Evolutionary conservation across 2,888 invertebrate genomes (phyloP).

Genomic region (Chydorus sphaericus): DNA sequence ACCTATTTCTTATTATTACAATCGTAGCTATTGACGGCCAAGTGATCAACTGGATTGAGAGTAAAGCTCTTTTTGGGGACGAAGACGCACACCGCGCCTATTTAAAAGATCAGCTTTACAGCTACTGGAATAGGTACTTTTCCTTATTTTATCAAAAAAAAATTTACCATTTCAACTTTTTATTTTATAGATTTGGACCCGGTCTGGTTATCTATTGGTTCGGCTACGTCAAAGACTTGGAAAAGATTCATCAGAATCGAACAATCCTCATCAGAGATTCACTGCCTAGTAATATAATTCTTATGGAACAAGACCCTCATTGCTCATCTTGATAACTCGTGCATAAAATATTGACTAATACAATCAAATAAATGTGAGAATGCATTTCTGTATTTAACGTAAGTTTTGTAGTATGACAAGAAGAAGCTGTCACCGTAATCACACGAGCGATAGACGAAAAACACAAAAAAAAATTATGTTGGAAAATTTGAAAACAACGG

Average conservation of each 20-base stretch:
- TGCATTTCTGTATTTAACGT: too few relatives aligned
- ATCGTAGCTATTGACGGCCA: constrained; percentile 56
- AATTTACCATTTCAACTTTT: background rate
- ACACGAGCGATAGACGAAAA: too few relatives aligned
- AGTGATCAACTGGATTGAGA: constrained; percentile 89
- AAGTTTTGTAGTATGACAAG: too few relatives aligned
- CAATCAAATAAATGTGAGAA: too few relatives aligned
- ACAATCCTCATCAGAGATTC: constrained; percentile 41
- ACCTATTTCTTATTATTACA: background rate
- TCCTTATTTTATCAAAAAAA: background rate
- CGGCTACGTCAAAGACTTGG: constrained; percentile 55
- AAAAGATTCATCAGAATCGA: constrained; percentile 33
- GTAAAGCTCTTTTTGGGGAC: constrained; percentile 89
- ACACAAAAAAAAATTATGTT: too few relatives aligned
- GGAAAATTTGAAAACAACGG: too few relatives aligned
- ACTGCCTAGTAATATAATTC: constrained; percentile 36
- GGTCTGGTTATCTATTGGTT: constrained; percentile 94
- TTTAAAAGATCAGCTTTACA: constrained; percentile 65
- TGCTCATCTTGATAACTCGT: too few relatives aligned
- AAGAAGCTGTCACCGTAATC: too few relatives aligned
- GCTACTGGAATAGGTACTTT: constrained; percentile 71
- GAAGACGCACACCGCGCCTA: constrained; percentile 63
- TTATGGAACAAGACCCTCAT: background rate
- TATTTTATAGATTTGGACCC: constrained; percentile 57
- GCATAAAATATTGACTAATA: too few relatives aligned